Percentiles rank a stretch among this genome's conserved stretches.
Conservation (phyloP, 2,888 invertebrate genomes). For the Globia sparganii region DNA sequence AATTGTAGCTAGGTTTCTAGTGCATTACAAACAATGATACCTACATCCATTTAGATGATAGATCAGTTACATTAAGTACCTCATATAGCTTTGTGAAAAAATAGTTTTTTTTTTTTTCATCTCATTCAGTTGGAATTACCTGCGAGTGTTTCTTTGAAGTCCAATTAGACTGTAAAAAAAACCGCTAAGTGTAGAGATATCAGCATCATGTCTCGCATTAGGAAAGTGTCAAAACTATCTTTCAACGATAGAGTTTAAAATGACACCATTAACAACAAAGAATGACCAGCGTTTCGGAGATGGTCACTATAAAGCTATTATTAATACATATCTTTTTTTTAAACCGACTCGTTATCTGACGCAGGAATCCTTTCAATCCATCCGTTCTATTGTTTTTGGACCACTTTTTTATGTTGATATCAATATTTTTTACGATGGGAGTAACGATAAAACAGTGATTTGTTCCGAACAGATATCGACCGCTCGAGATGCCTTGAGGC, state of each 20-base stretch:
- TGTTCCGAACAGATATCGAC: slow-evolving; percentile 87
- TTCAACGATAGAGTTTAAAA: slow-evolving; percentile 71
- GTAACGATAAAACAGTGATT: slow-evolving; percentile 89
- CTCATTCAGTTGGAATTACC: slow-evolving; percentile 9
- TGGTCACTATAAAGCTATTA: slow-evolving; percentile 86
- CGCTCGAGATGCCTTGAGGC: slow-evolving; percentile 81
- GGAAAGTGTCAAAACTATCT: slow-evolving; percentile 66
- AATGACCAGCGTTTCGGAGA: slow-evolving; percentile 79
- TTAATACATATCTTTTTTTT: slow-evolving; percentile 87
- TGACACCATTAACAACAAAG: slow-evolving; percentile 72
- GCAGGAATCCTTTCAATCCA: slow-evolving; percentile 88
- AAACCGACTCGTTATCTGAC: slow-evolving; percentile 85
- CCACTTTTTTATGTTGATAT: slow-evolving; percentile 89
- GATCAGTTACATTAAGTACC: background rate
- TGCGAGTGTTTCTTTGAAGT: slow-evolving; percentile 1
- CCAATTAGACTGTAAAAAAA: slow-evolving; percentile 56
- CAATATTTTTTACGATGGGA: slow-evolving; percentile 89
- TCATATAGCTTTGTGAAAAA: background rate
- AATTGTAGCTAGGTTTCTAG: background rate
- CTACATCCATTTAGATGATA: background rate
- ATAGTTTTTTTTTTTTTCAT: background rate
- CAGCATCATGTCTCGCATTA: slow-evolving; percentile 43
- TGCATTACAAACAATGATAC: background rate
- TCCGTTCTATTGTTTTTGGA: slow-evolving; percentile 89
- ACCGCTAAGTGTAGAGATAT: slow-evolving; percentile 38